phyloP scores from a whole-genome alignment of 2,888 invertebrate genomes.

The Eledona agricola region DNA sequence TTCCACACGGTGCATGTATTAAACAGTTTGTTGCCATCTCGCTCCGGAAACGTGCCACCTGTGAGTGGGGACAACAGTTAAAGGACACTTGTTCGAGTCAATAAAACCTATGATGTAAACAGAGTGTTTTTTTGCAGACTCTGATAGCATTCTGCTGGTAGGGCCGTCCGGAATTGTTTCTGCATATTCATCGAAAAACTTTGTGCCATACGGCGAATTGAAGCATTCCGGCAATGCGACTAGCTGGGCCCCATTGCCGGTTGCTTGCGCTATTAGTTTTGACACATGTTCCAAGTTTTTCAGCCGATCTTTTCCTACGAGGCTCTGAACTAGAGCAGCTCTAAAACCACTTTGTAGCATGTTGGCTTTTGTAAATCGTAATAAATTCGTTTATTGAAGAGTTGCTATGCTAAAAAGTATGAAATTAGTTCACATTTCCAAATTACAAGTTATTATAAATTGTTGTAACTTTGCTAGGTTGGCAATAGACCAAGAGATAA shows the following conservation, averaged over 20 bases:
- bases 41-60: slow-evolving; percentile 89
- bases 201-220: slow-evolving; percentile 92
- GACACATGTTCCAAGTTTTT: slow-evolving; percentile 80
- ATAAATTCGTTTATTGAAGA: too few relatives aligned
- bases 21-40: slow-evolving; percentile 69
- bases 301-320: slow-evolving; percentile 77
- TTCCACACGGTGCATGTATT: slow-evolving; percentile 92
- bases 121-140: slow-evolving; percentile 77
- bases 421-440: too few relatives aligned
- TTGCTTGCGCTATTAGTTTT: slow-evolving; percentile 74
- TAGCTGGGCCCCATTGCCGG: slow-evolving; percentile 69
- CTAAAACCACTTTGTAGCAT: slow-evolving; percentile 39
- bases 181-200: slow-evolving; percentile 79
- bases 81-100: too few relatives aligned
- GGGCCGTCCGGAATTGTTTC: slow-evolving; percentile 83
- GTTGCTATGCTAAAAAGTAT: too few relatives aligned
- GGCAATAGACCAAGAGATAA: too few relatives aligned
- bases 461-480: too few relatives aligned
- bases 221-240: slow-evolving; percentile 88
- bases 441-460: too few relatives aligned
- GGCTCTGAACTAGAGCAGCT: slow-evolving; percentile 84
- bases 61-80: neutral
- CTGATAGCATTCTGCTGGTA: slow-evolving; percentile 75
- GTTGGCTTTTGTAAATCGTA: too few relatives aligned
- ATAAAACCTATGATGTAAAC: slow-evolving; percentile 83